Conservation (phyloP, 2,888 invertebrate species). For the Hetaerina titia region DNA sequence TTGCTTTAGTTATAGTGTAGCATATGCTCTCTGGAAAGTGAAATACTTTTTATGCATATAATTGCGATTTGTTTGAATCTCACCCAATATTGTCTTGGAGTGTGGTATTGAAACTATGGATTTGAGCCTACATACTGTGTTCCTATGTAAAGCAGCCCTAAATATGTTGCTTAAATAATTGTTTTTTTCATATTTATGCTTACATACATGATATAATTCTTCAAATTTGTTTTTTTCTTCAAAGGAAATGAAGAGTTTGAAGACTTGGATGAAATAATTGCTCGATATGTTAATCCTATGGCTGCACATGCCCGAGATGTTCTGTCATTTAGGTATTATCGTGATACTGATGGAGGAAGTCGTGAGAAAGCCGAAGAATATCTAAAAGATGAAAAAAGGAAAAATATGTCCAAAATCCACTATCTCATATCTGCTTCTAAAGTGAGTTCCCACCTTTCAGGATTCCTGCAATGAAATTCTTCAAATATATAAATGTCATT, state of each 20-base stretch:
- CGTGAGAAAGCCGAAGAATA: slow-evolving; percentile 93
- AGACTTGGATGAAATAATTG: slow-evolving; percentile 99
- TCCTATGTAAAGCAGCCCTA: too few species aligned
- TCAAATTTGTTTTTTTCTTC: background rate
- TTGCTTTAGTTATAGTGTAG: too few species aligned
- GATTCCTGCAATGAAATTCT: slow-evolving; percentile 24
- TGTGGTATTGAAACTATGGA: too few species aligned
- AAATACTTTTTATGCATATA: too few species aligned
- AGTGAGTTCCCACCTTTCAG: slow-evolving; percentile 73
- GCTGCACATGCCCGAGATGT: slow-evolving; percentile 95
- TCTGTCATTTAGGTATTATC: slow-evolving; percentile 93
- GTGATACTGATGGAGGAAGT: slow-evolving; percentile 86
- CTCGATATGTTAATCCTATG: slow-evolving; percentile 97
- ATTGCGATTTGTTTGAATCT: too few species aligned
- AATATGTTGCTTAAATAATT: too few species aligned
- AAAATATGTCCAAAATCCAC: slow-evolving; percentile 92
- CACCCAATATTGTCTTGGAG: too few species aligned
- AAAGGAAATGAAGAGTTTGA: slow-evolving; percentile 91
- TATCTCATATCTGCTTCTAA: slow-evolving; percentile 92
- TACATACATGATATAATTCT: background rate
- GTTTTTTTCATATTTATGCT: too few species aligned
- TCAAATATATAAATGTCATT: background rate
- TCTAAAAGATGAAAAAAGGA: slow-evolving; percentile 92
- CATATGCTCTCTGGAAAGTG: too few species aligned
- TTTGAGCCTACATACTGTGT: too few species aligned